phyloP scores from a whole-genome alignment of 2,113 vertebrate genomes.

The Callorhinus ursinus region DNA sequence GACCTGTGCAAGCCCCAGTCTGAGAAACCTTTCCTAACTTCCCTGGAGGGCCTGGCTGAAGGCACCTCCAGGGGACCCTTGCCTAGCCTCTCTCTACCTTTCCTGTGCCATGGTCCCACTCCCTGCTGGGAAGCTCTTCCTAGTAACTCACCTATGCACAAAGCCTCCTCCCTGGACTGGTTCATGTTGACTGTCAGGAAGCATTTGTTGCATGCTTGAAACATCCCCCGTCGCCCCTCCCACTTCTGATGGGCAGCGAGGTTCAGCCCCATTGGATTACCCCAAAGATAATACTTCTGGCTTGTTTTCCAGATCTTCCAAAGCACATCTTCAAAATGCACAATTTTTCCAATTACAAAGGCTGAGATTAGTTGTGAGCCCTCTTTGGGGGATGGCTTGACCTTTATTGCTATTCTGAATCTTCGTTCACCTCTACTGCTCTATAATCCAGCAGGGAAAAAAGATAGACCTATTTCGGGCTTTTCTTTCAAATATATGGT shows the following conservation, averaged over 20 bases:
- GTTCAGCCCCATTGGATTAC: no score
- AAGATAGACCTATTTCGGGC: not conserved
- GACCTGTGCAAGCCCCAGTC: not conserved
- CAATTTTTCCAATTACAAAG: not conserved
- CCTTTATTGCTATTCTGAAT: not conserved
- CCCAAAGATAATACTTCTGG: not conserved
- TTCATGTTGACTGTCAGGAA: fast-evolving
- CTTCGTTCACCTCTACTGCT: not conserved
- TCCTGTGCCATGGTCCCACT: fast-evolving
- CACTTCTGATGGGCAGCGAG: fast-evolving
- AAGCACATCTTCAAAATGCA: not conserved
- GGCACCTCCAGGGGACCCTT: no score
- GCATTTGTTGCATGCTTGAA: not conserved
- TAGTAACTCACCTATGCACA: not conserved
- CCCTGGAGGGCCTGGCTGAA: not conserved
- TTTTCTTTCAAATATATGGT: not conserved
- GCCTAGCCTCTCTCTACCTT: fast-evolving
- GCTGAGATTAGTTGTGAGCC: not conserved
- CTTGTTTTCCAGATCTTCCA: no score
- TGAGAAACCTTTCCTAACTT: not conserved
- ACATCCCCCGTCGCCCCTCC: fast-evolving
- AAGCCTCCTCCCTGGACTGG: not conserved
- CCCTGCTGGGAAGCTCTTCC: not conserved
- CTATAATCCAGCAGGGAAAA: not conserved
- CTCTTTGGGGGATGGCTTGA: no score